A percentile compares a stretch with the other conserved stretches of the same genome.
phyloP scores from a whole-genome alignment of 1,140 invertebrate species.

The Drosophila sp. region DNA sequence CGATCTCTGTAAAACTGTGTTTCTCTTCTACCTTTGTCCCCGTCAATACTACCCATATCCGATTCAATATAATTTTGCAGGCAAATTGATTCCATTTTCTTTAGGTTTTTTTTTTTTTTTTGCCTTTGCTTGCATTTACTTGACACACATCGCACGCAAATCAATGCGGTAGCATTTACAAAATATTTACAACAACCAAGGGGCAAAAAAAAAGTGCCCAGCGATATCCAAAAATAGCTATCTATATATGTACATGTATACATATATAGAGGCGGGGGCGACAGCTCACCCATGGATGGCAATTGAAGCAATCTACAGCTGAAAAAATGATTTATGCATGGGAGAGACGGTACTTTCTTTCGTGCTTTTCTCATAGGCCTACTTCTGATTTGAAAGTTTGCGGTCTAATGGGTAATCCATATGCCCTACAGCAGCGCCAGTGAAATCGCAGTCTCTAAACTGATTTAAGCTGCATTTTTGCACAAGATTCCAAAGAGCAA shows the following conservation, averaged over 20 bases:
- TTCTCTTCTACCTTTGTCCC: not conserved
- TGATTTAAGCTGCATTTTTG: too few species aligned
- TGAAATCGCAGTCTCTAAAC: too few species aligned
- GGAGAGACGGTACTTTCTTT: conserved; percentile 60
- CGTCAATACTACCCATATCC: conserved; percentile 46
- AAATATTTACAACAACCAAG: conserved; percentile 31
- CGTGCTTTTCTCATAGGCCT: conserved; percentile 42
- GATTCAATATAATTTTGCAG: conserved; percentile 73
- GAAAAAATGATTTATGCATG: conserved; percentile 73
- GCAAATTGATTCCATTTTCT: conserved; percentile 64
- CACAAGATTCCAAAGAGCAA: too few species aligned
- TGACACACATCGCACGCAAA: conserved; percentile 80
- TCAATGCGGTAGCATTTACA: conserved; percentile 79
- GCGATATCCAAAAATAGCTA: conserved; percentile 66
- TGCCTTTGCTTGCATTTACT: conserved; percentile 72
- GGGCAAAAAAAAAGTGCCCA: conserved; percentile 34
- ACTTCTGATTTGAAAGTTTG: conserved; percentile 27
- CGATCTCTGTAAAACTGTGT: not conserved
- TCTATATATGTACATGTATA: conserved; percentile 17
- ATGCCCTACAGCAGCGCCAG: not conserved
- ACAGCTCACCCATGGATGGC: conserved; percentile 18
- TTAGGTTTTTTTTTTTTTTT: conserved; percentile 17
- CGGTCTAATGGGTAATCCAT: conserved; percentile 11
- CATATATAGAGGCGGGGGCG: not conserved
- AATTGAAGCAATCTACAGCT: conserved; percentile 45